Base-by-base conservation (phyloP, 2,888 invertebrate genomes). In the Patella caerulea region DNA sequence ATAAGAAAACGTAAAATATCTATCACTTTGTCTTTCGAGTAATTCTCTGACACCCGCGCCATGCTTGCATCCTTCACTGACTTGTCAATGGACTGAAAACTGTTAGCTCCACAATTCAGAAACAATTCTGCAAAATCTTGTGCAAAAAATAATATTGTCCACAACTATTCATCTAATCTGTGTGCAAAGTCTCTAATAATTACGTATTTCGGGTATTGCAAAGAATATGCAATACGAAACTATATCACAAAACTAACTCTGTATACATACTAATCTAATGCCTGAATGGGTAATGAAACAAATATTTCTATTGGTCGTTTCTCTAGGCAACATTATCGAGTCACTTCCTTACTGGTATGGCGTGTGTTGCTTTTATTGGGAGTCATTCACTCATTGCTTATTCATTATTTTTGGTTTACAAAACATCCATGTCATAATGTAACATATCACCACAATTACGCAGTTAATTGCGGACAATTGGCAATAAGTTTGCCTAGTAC, bases 1-100 rank as follows among this genome's bases (percentile, higher is more conserved):
- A 91, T 82, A 82, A 91, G 83, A 85, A 89, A 84, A 85, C 86
- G 89, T 85, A 87, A 86, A 86, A 87, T 85, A 81, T 87, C 85
- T 86, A 82, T 85, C 86, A 86, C 87, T 89, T 86, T 89, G 86
- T 87, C 87, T 84, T 81, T 88, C 81, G 84, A 86, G 83, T 90
- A 87, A 83, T 83, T 85, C 77, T 88, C 88, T 65, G 65, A 65
- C 83, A 85, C 85, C 84, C 87, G 88, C 87, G 89, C 90, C 87
- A 89, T 91, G 88, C 87, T 87, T 82, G 78, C 81, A 81, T 81
- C 24, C 65, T 45, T 65, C 65, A 65, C 65, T 65, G 65, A 19
- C 65, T 45, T 65, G 65, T 65, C 65, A 65, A 65, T 65, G 0
- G 24, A 45, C 9, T 45, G 45, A 45, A 45, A 45, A 45, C 45